Evolutionary conservation across 1,140 invertebrate genomes (phyloP).

Genomic region (Littorina saxatilis): DNA sequence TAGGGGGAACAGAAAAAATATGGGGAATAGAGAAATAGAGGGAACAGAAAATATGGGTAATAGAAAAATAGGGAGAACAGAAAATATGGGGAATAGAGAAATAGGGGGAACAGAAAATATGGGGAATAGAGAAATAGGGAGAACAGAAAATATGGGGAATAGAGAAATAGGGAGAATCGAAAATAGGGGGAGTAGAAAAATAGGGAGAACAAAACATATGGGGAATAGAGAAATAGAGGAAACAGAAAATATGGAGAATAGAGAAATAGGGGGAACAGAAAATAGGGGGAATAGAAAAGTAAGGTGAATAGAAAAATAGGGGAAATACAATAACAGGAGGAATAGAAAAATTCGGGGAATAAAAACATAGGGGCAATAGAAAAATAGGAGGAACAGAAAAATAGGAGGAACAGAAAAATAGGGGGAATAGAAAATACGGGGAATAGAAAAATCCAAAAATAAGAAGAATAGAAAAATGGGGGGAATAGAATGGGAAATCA

Average conservation of each 20-base stretch:
- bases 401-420: neutral
- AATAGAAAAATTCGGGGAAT: neutral
- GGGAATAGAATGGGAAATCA: no score
- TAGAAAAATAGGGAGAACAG: no score
- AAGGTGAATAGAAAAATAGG: neutral
- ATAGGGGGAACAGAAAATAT: no score
- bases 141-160: neutral
- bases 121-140: no score
- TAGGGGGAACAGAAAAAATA: no score
- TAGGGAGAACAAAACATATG: neutral
- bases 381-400: no score
- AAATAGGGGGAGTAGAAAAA: neutral
- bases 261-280: no score
- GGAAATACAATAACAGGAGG: neutral
- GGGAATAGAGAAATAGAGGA: neutral
- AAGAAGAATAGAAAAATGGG: neutral
- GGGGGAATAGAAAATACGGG: neutral
- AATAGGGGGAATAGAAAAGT: no score
- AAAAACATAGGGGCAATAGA: neutral
- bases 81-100: no score
- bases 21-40: no score
- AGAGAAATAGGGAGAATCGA: neutral
- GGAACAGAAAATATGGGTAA: no score
- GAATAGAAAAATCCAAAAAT: neutral
- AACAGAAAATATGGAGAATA: neutral